These are phyloP conservation scores for Drosophila nasuta DNA, from an alignment of 1,140 invertebrate genomes.

Conservation along the genomic window DNA sequence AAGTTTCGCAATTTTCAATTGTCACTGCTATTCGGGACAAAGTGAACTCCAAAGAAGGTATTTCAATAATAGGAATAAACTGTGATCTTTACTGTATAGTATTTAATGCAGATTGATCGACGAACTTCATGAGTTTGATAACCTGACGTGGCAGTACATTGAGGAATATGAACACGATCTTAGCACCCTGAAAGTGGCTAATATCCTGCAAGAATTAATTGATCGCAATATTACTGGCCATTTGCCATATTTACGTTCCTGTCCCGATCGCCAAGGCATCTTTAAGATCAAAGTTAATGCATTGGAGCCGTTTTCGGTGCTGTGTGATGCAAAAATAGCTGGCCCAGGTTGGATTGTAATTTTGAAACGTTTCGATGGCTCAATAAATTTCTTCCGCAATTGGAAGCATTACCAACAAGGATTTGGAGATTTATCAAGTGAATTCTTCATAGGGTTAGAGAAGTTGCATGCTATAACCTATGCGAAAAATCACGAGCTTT, in stretches of 20 bases:
- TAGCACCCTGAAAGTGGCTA: background rate
- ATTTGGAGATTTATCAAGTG: background rate
- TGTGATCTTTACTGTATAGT: background rate
- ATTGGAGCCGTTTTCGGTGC: background rate
- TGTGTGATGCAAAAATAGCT: constrained; percentile 1
- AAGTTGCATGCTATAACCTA: constrained; percentile 2
- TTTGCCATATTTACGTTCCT: background rate
- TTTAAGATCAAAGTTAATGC: background rate
- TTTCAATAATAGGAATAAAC: background rate
- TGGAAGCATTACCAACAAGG: constrained; percentile 2
- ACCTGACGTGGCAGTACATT: background rate
- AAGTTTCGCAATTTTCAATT: background rate
- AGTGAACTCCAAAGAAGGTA: background rate
- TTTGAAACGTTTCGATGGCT: constrained; percentile 2
- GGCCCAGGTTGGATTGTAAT: constrained; percentile 2
- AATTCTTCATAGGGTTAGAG: constrained; percentile 6
- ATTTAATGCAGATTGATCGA: background rate
- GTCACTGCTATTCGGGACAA: background rate
- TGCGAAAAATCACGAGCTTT: background rate
- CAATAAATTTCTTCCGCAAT: background rate
- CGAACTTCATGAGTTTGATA: background rate
- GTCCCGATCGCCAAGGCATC: background rate
- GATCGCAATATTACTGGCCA: background rate
- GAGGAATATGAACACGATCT: background rate
- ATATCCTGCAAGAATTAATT: constrained; percentile 2